A percentile compares a stretch with the other conserved stretches of the same genome.
Conservation (phyloP, 2,888 invertebrate genomes). For the Ennomos fuscantarius region DNA sequence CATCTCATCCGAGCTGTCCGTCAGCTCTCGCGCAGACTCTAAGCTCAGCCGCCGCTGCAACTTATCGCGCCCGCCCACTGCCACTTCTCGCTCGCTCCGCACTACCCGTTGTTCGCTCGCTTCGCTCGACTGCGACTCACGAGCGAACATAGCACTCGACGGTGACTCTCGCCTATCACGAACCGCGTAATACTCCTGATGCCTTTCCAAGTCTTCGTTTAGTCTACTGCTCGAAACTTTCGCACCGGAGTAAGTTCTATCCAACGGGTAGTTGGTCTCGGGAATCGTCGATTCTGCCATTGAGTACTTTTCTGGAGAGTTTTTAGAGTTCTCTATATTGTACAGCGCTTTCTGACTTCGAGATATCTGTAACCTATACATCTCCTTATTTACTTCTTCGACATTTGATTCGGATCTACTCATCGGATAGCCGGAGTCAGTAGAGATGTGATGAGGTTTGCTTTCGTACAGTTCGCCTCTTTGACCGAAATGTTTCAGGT, state of each 20-base stretch:
- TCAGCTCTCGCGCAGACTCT: conserved; percentile 89
- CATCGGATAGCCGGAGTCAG: conserved; percentile 78
- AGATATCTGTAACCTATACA: conserved; percentile 81
- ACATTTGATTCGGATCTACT: conserved; percentile 81
- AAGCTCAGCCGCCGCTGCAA: conserved; percentile 87
- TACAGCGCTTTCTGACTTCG: conserved; percentile 79
- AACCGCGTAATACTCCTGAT: conserved; percentile 69
- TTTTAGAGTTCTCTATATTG: conserved; percentile 78
- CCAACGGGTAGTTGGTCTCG: conserved; percentile 78
- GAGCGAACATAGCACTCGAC: conserved; percentile 59
- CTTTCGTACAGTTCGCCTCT: conserved; percentile 78
- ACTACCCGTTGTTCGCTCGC: conserved; percentile 65
- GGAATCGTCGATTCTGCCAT: conserved; percentile 69
- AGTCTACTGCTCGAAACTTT: conserved; percentile 77
- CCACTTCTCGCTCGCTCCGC: conserved; percentile 59
- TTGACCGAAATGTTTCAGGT: conserved; percentile 80
- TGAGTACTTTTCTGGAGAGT: conserved; percentile 70
- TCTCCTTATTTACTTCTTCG: conserved; percentile 82
- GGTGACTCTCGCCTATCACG: conserved; percentile 71
- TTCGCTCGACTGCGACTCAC: conserved; percentile 73
- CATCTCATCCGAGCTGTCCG: conserved; percentile 89
- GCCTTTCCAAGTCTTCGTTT: conserved; percentile 78
- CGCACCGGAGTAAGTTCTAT: conserved; percentile 76
- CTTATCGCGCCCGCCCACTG: conserved; percentile 64
- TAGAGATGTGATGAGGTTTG: conserved; percentile 78